Percentiles rank a stretch among this genome's conserved stretches.
Conservation (phyloP, 2,797 vertebrate species). For the Scyliorhinus canicula region DNA sequence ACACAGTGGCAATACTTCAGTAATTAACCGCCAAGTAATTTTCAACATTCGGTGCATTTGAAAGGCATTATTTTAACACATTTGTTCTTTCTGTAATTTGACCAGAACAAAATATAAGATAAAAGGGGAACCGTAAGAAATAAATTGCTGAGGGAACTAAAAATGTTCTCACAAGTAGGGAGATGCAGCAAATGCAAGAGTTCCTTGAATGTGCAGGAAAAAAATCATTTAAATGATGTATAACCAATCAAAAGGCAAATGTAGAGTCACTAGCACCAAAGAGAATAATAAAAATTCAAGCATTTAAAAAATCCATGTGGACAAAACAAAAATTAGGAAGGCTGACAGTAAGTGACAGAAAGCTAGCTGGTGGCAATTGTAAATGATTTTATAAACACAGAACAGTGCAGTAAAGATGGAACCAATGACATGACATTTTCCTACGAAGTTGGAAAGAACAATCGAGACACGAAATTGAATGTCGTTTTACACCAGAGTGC, state of each 20-base stretch:
- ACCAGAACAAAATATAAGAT: neutral
- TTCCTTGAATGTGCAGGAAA: neutral
- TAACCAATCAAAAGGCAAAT: neutral
- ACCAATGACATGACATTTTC: neutral
- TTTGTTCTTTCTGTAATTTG: neutral
- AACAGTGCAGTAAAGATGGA: neutral
- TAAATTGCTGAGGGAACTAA: neutral
- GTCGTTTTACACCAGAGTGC: neutral
- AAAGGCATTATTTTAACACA: neutral
- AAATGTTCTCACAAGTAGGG: neutral
- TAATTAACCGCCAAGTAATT: neutral
- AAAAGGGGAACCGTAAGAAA: neutral
- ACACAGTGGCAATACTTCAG: neutral
- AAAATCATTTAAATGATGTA: neutral
- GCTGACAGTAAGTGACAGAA: neutral
- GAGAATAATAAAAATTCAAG: neutral
- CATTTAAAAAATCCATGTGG: neutral
- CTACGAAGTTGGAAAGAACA: neutral
- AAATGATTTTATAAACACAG: neutral
- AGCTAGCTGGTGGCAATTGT: neutral
- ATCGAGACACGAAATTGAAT: neutral
- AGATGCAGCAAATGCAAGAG: neutral
- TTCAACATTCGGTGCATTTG: neutral
- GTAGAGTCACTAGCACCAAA: neutral
- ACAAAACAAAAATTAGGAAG: neutral